These are phyloP conservation scores for Hybos culiciformis DNA, from an alignment of 2,888 invertebrate genomes.

Conservation along the genomic window DNA sequence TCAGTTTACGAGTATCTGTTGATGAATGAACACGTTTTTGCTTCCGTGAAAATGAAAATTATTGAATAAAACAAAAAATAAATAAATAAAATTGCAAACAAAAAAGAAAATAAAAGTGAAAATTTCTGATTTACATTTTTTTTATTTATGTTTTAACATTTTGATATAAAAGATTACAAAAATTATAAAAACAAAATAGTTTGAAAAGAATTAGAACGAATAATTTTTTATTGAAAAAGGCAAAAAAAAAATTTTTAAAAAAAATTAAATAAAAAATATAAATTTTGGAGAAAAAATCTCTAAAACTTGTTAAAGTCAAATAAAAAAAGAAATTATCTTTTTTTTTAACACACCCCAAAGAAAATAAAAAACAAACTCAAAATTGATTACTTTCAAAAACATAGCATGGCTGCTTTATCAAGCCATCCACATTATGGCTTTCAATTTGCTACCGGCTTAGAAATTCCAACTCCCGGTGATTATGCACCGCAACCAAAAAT, in stretches of 20 bases:
- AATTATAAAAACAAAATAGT: too few species aligned
- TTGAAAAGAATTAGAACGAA: too few species aligned
- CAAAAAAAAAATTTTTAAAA: constrained; percentile 1
- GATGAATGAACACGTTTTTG: too few species aligned
- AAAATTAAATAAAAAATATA: neutral
- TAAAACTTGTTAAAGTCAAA: neutral
- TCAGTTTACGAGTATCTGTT: too few species aligned
- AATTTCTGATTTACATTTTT: too few species aligned
- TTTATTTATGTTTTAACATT: too few species aligned
- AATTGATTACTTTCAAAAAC: constrained; percentile 3
- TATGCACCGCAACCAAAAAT: constrained; percentile 27
- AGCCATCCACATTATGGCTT: constrained; percentile 36
- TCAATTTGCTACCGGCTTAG: constrained; percentile 32
- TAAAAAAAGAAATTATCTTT: neutral
- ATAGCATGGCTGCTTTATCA: constrained; percentile 31
- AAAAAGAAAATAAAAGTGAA: too few species aligned
- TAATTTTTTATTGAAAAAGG: neutral
- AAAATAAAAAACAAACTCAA: neutral
- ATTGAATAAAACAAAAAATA: too few species aligned
- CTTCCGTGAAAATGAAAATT: too few species aligned
- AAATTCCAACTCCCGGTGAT: constrained; percentile 31
- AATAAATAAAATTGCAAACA: too few species aligned
- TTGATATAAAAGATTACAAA: too few species aligned
- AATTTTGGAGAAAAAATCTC: neutral
- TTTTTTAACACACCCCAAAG: neutral